These are phyloP conservation scores for Zoanthus solanderi DNA, from an alignment of 92 coral and sea anemone genomes.

Conservation along the genomic window DNA sequence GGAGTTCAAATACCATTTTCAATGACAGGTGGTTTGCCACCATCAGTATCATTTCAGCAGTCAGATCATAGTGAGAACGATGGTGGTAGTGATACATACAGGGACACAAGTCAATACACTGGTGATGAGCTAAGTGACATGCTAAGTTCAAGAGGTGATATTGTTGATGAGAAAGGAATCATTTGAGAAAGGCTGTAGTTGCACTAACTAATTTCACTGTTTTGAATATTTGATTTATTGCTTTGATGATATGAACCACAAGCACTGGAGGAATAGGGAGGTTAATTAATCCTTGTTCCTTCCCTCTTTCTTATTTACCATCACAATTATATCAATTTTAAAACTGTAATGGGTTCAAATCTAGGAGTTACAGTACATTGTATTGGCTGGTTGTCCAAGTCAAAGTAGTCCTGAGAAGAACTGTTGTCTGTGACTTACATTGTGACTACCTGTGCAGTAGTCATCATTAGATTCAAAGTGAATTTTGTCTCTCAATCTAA, in stretches of 20 bases:
- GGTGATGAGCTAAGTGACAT: slow-evolving; percentile 60
- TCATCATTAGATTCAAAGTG: background rate
- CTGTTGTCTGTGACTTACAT: too few species aligned
- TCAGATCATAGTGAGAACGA: slow-evolving; percentile 31
- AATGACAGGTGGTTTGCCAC: slow-evolving; percentile 22
- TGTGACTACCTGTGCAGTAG: too few species aligned
- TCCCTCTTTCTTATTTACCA: too few species aligned
- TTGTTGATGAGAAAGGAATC: slow-evolving; percentile 12
- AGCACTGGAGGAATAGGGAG: too few species aligned
- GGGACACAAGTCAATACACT: slow-evolving; percentile 77
- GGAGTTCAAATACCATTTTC: slow-evolving; percentile 22
- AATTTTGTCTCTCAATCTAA: too few species aligned
- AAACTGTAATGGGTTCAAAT: too few species aligned
- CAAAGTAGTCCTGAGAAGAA: too few species aligned
- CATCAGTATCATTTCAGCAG: slow-evolving; percentile 21
- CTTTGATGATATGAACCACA: too few species aligned
- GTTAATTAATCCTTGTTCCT: too few species aligned
- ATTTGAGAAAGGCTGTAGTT: slow-evolving; percentile 32
- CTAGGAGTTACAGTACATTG: too few species aligned
- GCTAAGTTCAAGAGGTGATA: slow-evolving; percentile 35
- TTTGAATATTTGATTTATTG: background rate
- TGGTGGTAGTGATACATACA: slow-evolving; percentile 62
- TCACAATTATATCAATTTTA: too few species aligned
- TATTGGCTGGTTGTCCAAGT: too few species aligned
- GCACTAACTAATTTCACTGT: background rate